Base-by-base conservation (phyloP, 2,797 vertebrate species). In the Kryptopterus vitreolus region DNA sequence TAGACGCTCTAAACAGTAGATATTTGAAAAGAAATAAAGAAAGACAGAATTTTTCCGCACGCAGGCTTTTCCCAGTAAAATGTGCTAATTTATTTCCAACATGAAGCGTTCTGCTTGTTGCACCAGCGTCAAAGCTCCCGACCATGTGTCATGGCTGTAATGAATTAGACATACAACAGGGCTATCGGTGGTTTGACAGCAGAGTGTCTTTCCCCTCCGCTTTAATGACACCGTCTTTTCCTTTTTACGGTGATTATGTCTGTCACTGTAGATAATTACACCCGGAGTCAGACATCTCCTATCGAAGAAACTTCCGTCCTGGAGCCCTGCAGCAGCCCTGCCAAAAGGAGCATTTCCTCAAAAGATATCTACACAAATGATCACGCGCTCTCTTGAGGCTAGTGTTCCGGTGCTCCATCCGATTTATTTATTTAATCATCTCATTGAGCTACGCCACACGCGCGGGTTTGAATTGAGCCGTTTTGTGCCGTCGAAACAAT, bases 261-360 rank as follows among this genome's bases (percentile, higher is more conserved):
- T 38, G 70, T 58, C 78, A 70, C 48, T 78, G 53, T 57, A 72
- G 50, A 77, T 8, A 74, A 76, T 82, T 79, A 78, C 65, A 71
- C 59, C 31, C 35, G 81, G 77, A 78, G 72, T 79, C 61, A 46
- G 70, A 26, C 78, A 22, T 22, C 16, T 46, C 61, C 48, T 81
- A 80, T 86, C 77, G 81, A 76, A 59, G 58, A 83, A n/a, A 57
- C 72, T 35, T 73, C 79, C 78, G 73, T 77, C 61, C 73, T 62
- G 53, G 62, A 84, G 66, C 63, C 71, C 78, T 74, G 81, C 73
- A 80, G 74, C 24, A 33, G 57, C 43, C 10, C 38, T 79, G 83
- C 76, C 79, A 85, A 81, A n/a, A 71, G 73, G 78, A 65, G 74
- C 70, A 83, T 81, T 86, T 86, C 85, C 83, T 85, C 59, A 77